Conservation (phyloP, 2,888 invertebrate species). For the Eupithecia vulgata region DNA sequence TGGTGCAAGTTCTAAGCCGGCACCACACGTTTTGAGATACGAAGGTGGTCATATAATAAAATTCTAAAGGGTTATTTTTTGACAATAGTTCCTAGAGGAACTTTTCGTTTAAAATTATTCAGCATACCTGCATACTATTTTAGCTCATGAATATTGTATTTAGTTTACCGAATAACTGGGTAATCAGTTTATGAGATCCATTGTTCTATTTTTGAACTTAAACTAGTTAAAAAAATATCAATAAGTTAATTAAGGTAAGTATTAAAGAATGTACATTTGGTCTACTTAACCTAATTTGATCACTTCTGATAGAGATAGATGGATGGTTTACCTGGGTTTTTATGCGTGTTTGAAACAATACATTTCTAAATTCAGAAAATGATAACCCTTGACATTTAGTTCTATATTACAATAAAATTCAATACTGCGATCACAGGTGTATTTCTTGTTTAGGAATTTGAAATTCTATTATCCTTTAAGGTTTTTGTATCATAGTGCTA, state of each 20-base stretch:
- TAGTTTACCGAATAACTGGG: neutral
- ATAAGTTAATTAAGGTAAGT: neutral
- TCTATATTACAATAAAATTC: neutral
- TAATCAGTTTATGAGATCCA: conserved; percentile 4
- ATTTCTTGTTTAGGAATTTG: neutral
- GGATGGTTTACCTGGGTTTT: neutral
- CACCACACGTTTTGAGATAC: too few species aligned
- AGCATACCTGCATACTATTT: neutral
- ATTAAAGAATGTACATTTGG: neutral
- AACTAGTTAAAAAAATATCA: neutral
- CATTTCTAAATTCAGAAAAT: neutral
- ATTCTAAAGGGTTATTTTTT: neutral
- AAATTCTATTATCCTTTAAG: neutral
- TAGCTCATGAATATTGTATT: conserved; percentile 4
- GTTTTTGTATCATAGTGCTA: too few species aligned
- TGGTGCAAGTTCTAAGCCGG: too few species aligned
- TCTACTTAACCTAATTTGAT: conserved; percentile 13
- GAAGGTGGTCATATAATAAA: neutral
- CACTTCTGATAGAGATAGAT: neutral
- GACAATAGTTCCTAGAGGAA: neutral
- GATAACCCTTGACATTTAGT: conserved; percentile 4
- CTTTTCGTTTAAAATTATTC: neutral
- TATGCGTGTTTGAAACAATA: neutral
- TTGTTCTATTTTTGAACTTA: neutral
- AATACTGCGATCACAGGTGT: neutral